Conservation (phyloP, 2,797 vertebrate species). For the Dallia pectoralis region DNA sequence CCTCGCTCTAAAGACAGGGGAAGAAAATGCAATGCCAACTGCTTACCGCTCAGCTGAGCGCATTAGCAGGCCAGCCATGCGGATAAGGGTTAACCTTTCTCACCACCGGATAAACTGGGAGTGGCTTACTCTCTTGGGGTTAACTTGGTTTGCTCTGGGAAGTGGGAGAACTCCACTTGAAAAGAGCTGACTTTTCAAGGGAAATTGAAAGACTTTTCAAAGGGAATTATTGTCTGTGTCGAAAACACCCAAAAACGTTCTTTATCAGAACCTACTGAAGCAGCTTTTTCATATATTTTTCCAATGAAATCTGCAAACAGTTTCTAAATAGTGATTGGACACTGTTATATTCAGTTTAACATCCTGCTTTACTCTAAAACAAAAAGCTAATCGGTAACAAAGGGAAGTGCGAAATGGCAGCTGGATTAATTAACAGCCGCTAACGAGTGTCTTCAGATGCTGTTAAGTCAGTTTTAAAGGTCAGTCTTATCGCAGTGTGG, state of each 20-base stretch:
- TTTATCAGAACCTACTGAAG: too few relatives aligned
- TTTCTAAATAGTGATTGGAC: background rate
- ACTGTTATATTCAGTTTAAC: slow-evolving; percentile 32
- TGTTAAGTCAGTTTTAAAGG: slow-evolving; percentile 47
- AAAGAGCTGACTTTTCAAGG: background rate
- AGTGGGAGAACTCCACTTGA: background rate
- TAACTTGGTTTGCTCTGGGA: slow-evolving; percentile 4
- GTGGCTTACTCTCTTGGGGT: background rate
- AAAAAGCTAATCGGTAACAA: slow-evolving; percentile 56
- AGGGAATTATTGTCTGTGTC: background rate
- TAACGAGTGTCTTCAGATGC: slow-evolving; percentile 61
- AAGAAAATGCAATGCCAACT: slow-evolving; percentile 29
- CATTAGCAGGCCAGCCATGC: background rate
- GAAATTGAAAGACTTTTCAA: background rate
- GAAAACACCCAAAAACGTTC: too few relatives aligned
- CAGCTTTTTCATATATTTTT: too few relatives aligned
- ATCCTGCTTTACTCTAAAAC: slow-evolving; percentile 47
- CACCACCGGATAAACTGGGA: slow-evolving; percentile 22
- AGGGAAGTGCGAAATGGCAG: slow-evolving; percentile 21
- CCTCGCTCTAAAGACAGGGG: slow-evolving; percentile 43
- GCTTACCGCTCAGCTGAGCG: slow-evolving; percentile 26
- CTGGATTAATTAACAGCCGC: slow-evolving; percentile 50
- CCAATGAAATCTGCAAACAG: background rate
- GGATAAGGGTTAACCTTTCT: slow-evolving; percentile 29
- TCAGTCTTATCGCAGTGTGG: background rate